These are phyloP conservation scores for Pristionchus entomophagus DNA, from an alignment of 2,888 invertebrate species.

Conservation along the genomic window DNA sequence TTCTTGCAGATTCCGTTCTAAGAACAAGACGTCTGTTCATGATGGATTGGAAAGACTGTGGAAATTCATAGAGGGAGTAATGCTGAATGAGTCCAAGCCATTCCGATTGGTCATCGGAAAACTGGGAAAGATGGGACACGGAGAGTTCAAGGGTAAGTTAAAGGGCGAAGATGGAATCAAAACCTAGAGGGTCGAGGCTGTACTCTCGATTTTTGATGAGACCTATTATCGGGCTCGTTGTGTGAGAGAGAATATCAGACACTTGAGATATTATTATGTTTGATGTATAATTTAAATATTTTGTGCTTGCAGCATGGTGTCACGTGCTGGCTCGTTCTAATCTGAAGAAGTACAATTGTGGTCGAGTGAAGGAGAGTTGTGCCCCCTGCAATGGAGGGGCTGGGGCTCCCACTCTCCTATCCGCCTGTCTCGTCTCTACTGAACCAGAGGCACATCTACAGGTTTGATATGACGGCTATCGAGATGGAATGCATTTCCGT, in stretches of 20 bases:
- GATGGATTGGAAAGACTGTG: conserved; percentile 88
- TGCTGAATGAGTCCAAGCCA: conserved; percentile 81
- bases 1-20: conserved; percentile 46
- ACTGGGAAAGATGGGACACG: conserved; percentile 96
- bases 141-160: conserved; percentile 89
- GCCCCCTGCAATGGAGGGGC: conserved; percentile 51
- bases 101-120: conserved; percentile 97
- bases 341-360: conserved; percentile 61
- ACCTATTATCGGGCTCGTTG: too few relatives aligned
- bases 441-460: conserved; percentile 83
- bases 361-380: conserved; percentile 63
- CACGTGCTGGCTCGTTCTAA: conserved; percentile 68
- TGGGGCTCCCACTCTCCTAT: conserved; percentile 87
- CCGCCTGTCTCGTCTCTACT: conserved; percentile 96
- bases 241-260: too few relatives aligned
- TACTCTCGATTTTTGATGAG: too few relatives aligned
- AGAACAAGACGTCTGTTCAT: conserved; percentile 56
- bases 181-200: too few relatives aligned
- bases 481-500: not conserved
- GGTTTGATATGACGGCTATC: conserved; percentile 46
- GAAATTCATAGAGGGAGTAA: conserved; percentile 90
- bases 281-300: not conserved
- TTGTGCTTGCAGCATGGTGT: conserved; percentile 67
- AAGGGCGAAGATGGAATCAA: too few relatives aligned
- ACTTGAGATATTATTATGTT: too few relatives aligned